Base-by-base conservation (phyloP, 1,140 invertebrate species). In the Ooceraea biroi region DNA sequence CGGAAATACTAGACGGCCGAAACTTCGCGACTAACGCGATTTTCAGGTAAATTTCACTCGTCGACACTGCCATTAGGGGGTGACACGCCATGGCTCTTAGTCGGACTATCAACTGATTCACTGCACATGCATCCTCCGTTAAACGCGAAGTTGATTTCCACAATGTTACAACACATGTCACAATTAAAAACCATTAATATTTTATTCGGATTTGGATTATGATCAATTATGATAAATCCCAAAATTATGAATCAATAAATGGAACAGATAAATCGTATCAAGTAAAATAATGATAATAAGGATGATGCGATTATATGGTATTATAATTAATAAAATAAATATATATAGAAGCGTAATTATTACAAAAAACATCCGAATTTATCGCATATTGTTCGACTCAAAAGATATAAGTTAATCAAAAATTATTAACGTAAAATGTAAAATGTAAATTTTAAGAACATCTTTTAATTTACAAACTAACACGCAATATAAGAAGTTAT, bases 81-180 rank as follows among this genome's bases (percentile, higher is more conserved):
- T 71, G 85, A 91, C 91, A 91, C 80, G 89, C 87, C 83, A 91
- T 90, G 77, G 91, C 91, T 90, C 87, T 91, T 90, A 90, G 87
- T 85, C 41, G 65, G 63, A 88, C 68, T 58, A 88, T 66, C 71
- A 74, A 72, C 46, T 77, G 66, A 58, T 82, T 88, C 80, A 74
- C 36, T 30, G 52, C 73, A 17, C n/a, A 41, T 41, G 69, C 46
- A 41, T 22, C 78, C 61, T 74, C 22, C 30, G 44, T 2, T 74
- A 82, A 82, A 46, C 50, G n/a, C 22, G 25, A n/a, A 71, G 14
- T 50, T 76, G 25, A 52, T 3, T 19, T 19, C n/a, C 36, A 10
- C 22, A 12, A 66, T 17, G 19, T 57, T 55, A 44, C n/a, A 52
- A n/a, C 46, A 3, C 57, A 4, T 12, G 12, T 11, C 30, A 52